Base-by-base conservation (phyloP, 1,140 invertebrate species). In the Zophobas atratus region DNA sequence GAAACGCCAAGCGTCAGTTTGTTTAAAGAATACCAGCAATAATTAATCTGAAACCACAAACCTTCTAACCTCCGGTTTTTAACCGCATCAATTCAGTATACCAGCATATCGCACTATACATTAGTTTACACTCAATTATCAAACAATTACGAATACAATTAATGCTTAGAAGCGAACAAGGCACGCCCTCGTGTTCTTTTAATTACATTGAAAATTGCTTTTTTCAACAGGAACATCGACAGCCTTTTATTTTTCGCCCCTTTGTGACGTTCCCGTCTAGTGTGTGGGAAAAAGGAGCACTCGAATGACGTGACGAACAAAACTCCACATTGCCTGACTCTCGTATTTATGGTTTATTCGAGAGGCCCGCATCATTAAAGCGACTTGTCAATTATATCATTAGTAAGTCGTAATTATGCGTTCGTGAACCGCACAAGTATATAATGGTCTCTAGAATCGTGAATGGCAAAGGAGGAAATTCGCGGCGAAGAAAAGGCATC, bases 301-400 rank as follows among this genome's bases (percentile, higher is more conserved):
- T 20, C 5, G 8, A n/a, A 63, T 1, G 57, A 63, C 57, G 60
- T 43, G 60, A 43, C 38, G 60, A 1, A 67, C 60, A 5, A 67
- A 43, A 20, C 20, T 32, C 33, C 33, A 43, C 60, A 67, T 67
- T 36, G 60, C 39, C 60, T 39, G 60, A 43, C 41, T 43, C 38
- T 43, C 38, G n/a, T 67, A 46, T 46, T 67, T 43, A 67, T 67
- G 60, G 60, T 67, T 67, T 67, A 72, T 72, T 72, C 51, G 70
- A 72, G 70, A 67, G 60, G 51, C 70, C 70, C 70, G 70, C 70
- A 72, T 72, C 70, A 72, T 72, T 72, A 72, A 51, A 72, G 48
- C 70, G 51, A 72, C 33, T 72, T 72, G 70, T 72, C 70, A 72
- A 72, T 72, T 72, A 72, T 72, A 72, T 72, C 70, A 72, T 72